phyloP scores from a whole-genome alignment of 2,888 invertebrate genomes.

The Spisula subtruncata region DNA sequence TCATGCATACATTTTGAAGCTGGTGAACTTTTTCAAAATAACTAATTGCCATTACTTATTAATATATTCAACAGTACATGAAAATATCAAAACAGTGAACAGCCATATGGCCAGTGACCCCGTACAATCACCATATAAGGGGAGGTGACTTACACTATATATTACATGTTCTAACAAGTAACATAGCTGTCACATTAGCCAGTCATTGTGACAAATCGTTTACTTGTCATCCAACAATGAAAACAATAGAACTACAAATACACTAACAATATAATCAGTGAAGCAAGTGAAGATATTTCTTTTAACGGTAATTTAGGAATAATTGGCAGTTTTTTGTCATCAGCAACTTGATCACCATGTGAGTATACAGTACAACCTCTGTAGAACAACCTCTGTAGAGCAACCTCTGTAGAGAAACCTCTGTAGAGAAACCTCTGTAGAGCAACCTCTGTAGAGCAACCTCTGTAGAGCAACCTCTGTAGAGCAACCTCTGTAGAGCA shows the following conservation, averaged over 20 bases:
- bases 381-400: background rate
- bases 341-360: background rate
- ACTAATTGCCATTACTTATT: too few species aligned
- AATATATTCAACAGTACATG: background rate
- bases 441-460: too few species aligned
- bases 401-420: too few species aligned
- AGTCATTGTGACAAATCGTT: conserved; percentile 6
- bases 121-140: background rate
- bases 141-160: background rate
- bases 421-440: background rate
- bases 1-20: too few species aligned
- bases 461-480: background rate
- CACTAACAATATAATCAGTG: background rate
- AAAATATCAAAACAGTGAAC: background rate
- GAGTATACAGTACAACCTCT: background rate
- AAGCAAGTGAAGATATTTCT: background rate
- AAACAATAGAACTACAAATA: background rate
- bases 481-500: background rate
- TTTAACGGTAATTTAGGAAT: background rate
- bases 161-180: background rate
- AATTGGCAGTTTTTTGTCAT: background rate
- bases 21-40: too few species aligned
- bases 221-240: background rate
- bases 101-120: conserved; percentile 1
- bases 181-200: conserved; percentile 7